Evolutionary conservation across 1,140 invertebrate species (phyloP).

Genomic region (Lordiphosa mommai): DNA sequence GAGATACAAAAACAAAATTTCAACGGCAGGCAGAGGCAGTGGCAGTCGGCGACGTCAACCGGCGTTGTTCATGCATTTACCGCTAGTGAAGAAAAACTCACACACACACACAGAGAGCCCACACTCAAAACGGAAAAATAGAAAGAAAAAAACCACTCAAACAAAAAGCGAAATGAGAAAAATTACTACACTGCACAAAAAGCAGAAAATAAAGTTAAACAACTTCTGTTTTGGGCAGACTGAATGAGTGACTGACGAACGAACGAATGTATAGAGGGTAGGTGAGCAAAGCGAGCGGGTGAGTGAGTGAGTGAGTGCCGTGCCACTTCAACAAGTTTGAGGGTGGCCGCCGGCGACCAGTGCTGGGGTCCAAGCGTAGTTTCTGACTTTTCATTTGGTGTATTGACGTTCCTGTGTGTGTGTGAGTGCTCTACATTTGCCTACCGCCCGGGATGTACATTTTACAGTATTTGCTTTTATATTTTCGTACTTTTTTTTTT

Average conservation of each 20-base stretch:
- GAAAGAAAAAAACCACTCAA: constrained; percentile 63
- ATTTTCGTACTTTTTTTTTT: constrained; percentile 47
- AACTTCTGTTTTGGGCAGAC: constrained; percentile 55
- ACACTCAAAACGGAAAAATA: constrained; percentile 48
- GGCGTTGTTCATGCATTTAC: constrained; percentile 71
- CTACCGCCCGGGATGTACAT: constrained; percentile 38
- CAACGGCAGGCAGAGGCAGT: constrained; percentile 32
- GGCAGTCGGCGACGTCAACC: constrained; percentile 19
- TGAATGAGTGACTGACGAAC: constrained; percentile 43
- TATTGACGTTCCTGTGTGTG: constrained; percentile 23
- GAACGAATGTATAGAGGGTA: constrained; percentile 28
- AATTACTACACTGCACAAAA: constrained; percentile 67
- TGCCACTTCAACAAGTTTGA: constrained; percentile 51
- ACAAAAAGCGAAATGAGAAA: constrained; percentile 76
- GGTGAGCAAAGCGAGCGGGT: constrained; percentile 30
- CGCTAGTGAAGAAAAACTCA: constrained; percentile 53
- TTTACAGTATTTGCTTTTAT: constrained; percentile 47
- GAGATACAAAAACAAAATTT: constrained; percentile 60
- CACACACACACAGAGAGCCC: constrained; percentile 21
- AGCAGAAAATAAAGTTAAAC: constrained; percentile 18
- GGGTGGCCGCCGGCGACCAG: constrained; percentile 9
- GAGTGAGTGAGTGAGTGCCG: constrained; percentile 17
- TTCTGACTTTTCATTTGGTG: constrained; percentile 58
- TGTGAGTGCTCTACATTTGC: constrained; percentile 50
- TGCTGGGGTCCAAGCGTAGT: constrained; percentile 13